These are phyloP conservation scores for Lepeophtheirus salmonis DNA, from an alignment of 1,140 invertebrate species.

Conservation along the genomic window DNA sequence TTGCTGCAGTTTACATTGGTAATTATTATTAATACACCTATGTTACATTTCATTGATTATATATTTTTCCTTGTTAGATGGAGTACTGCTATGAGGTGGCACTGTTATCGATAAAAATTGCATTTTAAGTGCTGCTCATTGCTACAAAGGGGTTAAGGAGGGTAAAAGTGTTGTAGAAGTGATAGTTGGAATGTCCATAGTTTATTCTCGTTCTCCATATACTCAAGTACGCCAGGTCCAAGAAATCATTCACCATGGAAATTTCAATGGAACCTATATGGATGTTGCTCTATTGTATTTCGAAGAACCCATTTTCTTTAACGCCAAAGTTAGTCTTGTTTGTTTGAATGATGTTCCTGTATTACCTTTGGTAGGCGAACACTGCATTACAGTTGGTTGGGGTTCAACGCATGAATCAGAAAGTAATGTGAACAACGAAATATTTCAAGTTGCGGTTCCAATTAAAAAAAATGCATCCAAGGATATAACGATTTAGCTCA, in stretches of 20 bases:
- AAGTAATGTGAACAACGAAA: neutral
- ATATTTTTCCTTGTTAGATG: neutral
- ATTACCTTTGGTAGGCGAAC: neutral
- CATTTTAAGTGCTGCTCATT: conserved; percentile 9
- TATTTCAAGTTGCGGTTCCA: conserved; percentile 1
- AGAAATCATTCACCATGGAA: neutral
- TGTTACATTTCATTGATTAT: too few species aligned
- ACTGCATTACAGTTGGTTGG: conserved; percentile 8
- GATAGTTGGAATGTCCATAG: neutral
- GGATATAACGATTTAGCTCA: neutral
- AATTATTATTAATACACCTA: too few species aligned
- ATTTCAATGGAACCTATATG: conserved; percentile 1
- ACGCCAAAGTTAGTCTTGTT: neutral
- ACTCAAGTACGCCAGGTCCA: neutral
- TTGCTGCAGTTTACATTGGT: neutral
- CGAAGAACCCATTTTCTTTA: neutral
- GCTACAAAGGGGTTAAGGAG: neutral
- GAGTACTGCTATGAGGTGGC: conserved; percentile 3
- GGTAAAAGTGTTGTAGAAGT: neutral
- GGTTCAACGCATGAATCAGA: neutral
- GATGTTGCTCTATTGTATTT: neutral
- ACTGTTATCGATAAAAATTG: conserved; percentile 1
- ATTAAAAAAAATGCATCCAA: conserved; percentile 4
- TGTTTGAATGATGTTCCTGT: neutral
- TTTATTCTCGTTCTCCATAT: neutral